Conservation (phyloP, 2,888 invertebrate species). For the Endomychus coccineus region DNA sequence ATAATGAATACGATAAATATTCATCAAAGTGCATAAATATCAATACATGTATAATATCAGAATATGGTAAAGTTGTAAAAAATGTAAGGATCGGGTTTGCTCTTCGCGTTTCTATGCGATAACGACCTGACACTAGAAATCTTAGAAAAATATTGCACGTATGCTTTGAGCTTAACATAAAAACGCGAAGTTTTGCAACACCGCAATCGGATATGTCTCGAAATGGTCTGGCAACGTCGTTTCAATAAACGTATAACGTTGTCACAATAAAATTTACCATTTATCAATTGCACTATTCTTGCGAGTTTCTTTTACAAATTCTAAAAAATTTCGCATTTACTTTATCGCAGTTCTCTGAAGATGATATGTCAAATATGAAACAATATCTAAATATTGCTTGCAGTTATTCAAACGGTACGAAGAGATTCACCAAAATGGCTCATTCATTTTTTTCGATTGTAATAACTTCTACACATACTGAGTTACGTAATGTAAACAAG, state of each 20-base stretch:
- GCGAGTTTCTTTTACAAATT: conserved; percentile 13
- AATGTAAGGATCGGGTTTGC: conserved; percentile 35
- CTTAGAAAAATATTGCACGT: conserved; percentile 40
- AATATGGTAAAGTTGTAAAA: conserved; percentile 42
- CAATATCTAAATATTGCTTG: conserved; percentile 22
- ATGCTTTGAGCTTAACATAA: conserved; percentile 34
- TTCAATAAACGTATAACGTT: conserved; percentile 31
- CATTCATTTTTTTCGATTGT: no score
- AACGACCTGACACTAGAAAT: conserved; percentile 44
- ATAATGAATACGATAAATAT: conserved; percentile 14
- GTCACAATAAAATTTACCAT: conserved; percentile 39
- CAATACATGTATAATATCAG: conserved; percentile 29
- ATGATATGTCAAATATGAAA: conserved; percentile 13
- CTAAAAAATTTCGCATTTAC: conserved; percentile 27
- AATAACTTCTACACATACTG: no score
- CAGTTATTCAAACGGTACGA: conserved; percentile 5
- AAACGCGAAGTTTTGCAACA: conserved; percentile 38
- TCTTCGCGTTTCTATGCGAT: conserved; percentile 41
- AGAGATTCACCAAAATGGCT: not conserved
- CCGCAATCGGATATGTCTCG: conserved; percentile 43
- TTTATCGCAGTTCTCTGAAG: conserved; percentile 28
- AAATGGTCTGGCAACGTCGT: conserved; percentile 42
- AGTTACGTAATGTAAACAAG: no score
- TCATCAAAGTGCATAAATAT: conserved; percentile 16
- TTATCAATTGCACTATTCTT: conserved; percentile 31